phyloP scores from a whole-genome alignment of 2,888 invertebrate genomes.

The Tenthredo distinguenda region DNA sequence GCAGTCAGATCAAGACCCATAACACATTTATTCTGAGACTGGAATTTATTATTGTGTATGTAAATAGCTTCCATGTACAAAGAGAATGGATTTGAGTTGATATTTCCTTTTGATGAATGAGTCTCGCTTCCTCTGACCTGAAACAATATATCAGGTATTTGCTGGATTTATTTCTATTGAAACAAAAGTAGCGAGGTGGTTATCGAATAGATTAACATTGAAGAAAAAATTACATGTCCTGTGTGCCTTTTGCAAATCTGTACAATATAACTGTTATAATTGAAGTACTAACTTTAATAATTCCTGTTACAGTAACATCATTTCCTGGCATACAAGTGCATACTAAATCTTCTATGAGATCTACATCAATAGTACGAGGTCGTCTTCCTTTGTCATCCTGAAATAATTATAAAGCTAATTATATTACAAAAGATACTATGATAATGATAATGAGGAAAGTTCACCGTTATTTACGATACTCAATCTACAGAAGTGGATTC shows the following conservation, averaged over 20 bases:
- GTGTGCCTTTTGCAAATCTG: neutral
- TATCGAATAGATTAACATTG: neutral
- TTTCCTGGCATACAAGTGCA: slow-evolving; percentile 93
- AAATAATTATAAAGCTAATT: neutral
- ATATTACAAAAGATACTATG: neutral
- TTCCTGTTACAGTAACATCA: slow-evolving; percentile 91
- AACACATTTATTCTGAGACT: slow-evolving; percentile 79
- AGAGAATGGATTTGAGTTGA: slow-evolving; percentile 81
- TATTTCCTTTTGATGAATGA: slow-evolving; percentile 81
- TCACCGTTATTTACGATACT: neutral
- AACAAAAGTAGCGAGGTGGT: too few relatives aligned
- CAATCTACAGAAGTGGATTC: neutral
- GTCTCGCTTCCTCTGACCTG: slow-evolving; percentile 83
- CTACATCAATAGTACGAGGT: slow-evolving; percentile 91
- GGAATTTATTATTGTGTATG: slow-evolving; percentile 86
- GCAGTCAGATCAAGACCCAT: slow-evolving; percentile 83
- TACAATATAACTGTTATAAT: slow-evolving; percentile 2
- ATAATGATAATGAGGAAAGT: neutral
- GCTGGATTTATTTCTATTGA: too few relatives aligned
- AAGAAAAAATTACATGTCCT: neutral
- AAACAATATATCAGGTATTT: neutral
- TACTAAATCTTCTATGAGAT: slow-evolving; percentile 87
- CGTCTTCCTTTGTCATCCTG: slow-evolving; percentile 85
- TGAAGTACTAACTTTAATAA: slow-evolving; percentile 82
- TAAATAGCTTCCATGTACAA: slow-evolving; percentile 91